Base-by-base conservation (phyloP, 1,140 invertebrate species). In the Brachionus plicatilis region DNA sequence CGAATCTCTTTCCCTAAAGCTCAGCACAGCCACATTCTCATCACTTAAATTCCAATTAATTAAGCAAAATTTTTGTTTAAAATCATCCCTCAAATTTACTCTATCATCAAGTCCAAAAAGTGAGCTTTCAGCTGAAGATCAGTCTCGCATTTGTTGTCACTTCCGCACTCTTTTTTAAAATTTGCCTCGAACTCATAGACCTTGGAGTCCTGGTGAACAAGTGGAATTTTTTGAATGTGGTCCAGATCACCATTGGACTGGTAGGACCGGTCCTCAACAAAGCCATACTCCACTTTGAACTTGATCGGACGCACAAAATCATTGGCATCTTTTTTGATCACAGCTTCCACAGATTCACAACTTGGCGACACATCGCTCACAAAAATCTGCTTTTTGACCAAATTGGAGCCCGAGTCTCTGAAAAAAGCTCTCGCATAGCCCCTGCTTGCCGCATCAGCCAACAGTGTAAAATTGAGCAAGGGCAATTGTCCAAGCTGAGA, bases 141-240 rank as follows among this genome's bases (percentile, higher is more conserved):
- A 29, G 82, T 72, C 2, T 11, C 43, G 37, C 82, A 83, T 27
- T 33, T 68, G 12, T 83, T 60, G 20, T 83, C 82, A 33, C 9
- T 29, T 14, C 82, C 82, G 53, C 82, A 83, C 17, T 68, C 82
- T 83, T 83, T 83, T 27, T 72, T 68, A 83, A 83, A 83, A 56
- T 83, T 83, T 4, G 82, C 82, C 41, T 83, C 60, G 29, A 83
- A 70, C 24, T 82, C 27, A 2, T n/a, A 82, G 12, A 12, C 12
- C 7, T 29, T 41, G n/a, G 20, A 65, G 29, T 82, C 79, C 3
- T 60, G 47, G 33, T 82, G 79, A 27, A 82, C 79, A 12, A 82
- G n/a, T 14, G 79, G 79, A 33, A 45, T 41, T n/a, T 82, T 41
- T 17, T 82, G 56, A n/a, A 82, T 82, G 27, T 60, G 8, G 7